Base-by-base conservation (phyloP, 2,888 invertebrate species). In the Dermolepida albohirtum region DNA sequence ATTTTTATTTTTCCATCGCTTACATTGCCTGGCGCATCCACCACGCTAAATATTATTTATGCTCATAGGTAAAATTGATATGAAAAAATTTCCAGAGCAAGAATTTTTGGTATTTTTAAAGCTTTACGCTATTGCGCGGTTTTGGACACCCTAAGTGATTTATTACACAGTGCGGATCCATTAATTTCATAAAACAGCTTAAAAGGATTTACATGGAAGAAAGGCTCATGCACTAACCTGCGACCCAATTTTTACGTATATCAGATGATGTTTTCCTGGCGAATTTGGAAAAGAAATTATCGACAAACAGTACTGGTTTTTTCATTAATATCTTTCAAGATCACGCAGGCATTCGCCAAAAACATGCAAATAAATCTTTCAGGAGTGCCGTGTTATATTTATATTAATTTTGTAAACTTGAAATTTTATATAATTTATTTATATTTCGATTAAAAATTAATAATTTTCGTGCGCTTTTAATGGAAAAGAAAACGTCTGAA, bases 171-270 rank as follows among this genome's bases (percentile, higher is more conserved):
- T 57, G 43, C 57, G 43, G 27, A 57, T 43, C 43, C 57, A 57
- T 57, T 57, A 57, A 57, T 57, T 57, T 43, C 43, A 43, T 57
- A 57, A 57, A 43, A 57, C 57, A 57, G 57, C 57, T 57, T 57
- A 57, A 57, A 57, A 57, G 57, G 57, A 43, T 57, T 57, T 57
- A 43, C 57, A 27, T 41, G 57, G 22, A 22, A 49, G 55, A 22
- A 57, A 43, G 43, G 22, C 22, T 11, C 39, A 43, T 57, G 41
- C 43, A 27, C 57, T 34, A 34, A 34, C 34, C 34, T 57, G 12
- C 43, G 44, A 2, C 43, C 43, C 43, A 41, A 43, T 57, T 57
- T 57, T 57, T 57, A 57, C 41, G 57, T 57, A 57, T 43, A 57
- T 57, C n/a, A 43, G 12, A 39, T 16, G 57, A 57, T 57, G 43